Evolutionary conservation across 1,140 invertebrate genomes (phyloP).

Genomic region (Ridgeia piscesae): DNA sequence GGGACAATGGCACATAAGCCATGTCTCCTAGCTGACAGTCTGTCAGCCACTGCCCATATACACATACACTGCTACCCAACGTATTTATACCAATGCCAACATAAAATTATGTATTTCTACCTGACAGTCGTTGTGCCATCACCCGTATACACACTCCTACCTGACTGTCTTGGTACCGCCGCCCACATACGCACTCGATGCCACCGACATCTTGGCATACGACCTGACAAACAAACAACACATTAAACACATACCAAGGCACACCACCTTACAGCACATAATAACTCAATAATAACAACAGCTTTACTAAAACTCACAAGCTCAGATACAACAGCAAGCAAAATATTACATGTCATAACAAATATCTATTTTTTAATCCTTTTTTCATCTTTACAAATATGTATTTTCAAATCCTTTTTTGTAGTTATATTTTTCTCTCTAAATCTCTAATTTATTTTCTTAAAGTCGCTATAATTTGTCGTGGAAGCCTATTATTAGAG

Average conservation of each 20-base stretch:
- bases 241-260: background rate
- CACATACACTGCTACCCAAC: slow-evolving; percentile 49
- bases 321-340: background rate
- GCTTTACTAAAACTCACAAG: background rate
- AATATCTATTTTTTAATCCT: background rate
- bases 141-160: too few species aligned
- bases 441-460: background rate
- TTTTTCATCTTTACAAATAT: too few species aligned
- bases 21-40: slow-evolving; percentile 71
- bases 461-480: too few species aligned
- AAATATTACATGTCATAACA: background rate
- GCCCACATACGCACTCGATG: slow-evolving; percentile 64
- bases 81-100: too few species aligned
- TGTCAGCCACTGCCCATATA: slow-evolving; percentile 88
- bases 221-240: slow-evolving; percentile 11
- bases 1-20: background rate
- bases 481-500: background rate
- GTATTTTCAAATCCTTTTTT: too few species aligned
- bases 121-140: too few species aligned
- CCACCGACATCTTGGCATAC: slow-evolving; percentile 77
- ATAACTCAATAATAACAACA: background rate
- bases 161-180: slow-evolving; percentile 90
- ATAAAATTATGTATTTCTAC: too few species aligned
- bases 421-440: too few species aligned
- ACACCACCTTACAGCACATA: background rate